Conservation (phyloP, 2,888 invertebrate species). For the Hypomecis punctinalis region DNA sequence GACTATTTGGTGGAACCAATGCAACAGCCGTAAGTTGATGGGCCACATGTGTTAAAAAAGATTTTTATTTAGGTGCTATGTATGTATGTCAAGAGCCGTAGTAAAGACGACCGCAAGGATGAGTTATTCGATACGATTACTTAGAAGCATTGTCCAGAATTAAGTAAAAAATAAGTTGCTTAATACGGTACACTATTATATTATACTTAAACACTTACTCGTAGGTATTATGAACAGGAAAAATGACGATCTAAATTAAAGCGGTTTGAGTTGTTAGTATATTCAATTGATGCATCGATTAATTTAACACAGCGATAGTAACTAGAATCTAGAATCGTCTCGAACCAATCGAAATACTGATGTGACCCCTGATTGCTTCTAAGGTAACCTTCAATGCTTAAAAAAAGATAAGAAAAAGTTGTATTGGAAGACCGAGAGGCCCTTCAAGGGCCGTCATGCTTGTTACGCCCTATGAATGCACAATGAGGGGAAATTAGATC, state of each 20-base stretch:
- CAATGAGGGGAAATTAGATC: slow-evolving; percentile 83
- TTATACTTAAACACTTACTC: background rate
- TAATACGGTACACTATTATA: background rate
- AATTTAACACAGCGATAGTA: background rate
- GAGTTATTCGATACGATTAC: background rate
- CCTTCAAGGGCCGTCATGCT: slow-evolving; percentile 76
- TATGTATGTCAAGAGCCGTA: background rate
- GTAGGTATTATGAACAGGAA: background rate
- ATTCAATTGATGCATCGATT: no score
- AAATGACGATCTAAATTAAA: no score
- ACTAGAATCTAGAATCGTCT: background rate
- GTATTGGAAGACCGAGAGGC: slow-evolving; percentile 61
- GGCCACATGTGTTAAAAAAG: background rate
- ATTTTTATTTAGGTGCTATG: background rate
- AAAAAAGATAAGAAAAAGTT: slow-evolving; percentile 40
- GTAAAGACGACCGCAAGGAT: background rate
- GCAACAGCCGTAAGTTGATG: slow-evolving; percentile 75
- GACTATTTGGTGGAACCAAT: slow-evolving; percentile 83
- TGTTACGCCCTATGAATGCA: slow-evolving; percentile 80
- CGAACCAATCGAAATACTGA: background rate
- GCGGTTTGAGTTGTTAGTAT: no score
- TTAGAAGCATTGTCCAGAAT: background rate
- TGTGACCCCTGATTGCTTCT: background rate
- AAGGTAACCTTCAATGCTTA: slow-evolving; percentile 18
- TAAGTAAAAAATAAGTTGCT: background rate